A percentile compares a stretch with the other conserved stretches of the same genome.
Conservation (phyloP, 35 echinoderm and acorn worm species). For the Strongylocentrotus purpuratus region DNA sequence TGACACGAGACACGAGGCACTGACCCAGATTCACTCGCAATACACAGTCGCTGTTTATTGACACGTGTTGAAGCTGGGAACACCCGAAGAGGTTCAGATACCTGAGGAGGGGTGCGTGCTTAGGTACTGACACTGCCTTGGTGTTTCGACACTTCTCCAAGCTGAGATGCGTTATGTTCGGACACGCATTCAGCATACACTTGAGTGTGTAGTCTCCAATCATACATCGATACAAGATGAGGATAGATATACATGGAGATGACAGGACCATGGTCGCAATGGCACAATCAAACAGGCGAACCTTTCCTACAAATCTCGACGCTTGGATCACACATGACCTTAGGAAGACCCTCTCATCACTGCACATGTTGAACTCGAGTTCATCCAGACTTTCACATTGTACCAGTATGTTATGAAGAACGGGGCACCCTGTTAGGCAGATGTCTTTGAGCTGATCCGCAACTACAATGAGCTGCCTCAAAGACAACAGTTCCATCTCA, state of each 20-base stretch:
- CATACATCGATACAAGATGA: constrained; percentile 86
- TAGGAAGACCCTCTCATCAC: constrained; percentile 66
- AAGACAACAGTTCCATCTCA: constrained; percentile 64
- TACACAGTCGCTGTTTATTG: constrained; percentile 63
- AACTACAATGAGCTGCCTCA: constrained; percentile 68
- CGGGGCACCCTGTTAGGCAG: constrained; percentile 59
- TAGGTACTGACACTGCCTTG: constrained; percentile 54
- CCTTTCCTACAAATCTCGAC: constrained; percentile 50
- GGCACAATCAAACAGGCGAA: constrained; percentile 86
- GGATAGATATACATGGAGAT: constrained; percentile 61
- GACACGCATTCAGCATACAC: constrained; percentile 77
- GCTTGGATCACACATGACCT: constrained; percentile 85
- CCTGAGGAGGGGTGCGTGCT: constrained; percentile 46
- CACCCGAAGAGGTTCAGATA: constrained; percentile 93
- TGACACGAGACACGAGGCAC: constrained; percentile 60
- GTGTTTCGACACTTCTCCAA: constrained; percentile 83
- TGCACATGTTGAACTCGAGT: constrained; percentile 79
- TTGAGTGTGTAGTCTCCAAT: constrained; percentile 86
- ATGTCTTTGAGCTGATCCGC: constrained; percentile 76
- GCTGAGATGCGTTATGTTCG: constrained; percentile 77
- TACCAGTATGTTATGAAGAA: constrained; percentile 68
- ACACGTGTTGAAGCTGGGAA: constrained; percentile 54
- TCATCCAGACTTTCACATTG: constrained; percentile 80
- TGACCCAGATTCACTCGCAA: constrained; percentile 78
- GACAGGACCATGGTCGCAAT: constrained; percentile 72